Base-by-base conservation (phyloP, 2,888 invertebrate genomes). In the Tortricodes alternella region DNA sequence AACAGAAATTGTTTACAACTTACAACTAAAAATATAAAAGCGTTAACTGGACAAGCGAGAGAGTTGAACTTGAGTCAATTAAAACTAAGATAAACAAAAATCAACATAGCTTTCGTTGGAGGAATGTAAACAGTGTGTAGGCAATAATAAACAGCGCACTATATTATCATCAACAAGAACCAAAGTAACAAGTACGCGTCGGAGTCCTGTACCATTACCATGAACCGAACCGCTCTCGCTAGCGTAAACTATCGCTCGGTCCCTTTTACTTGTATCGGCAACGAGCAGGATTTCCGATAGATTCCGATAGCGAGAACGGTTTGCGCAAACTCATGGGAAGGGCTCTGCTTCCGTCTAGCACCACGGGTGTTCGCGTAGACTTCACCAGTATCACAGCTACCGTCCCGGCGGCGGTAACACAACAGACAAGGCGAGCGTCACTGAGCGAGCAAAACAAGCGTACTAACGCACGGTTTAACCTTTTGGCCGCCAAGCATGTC, bases 81-180 rank as follows among this genome's bases (percentile, higher is more conserved):
- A 81, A 78, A 84, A 83, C 81, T 88, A 89, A 81, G 65, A 80
- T 80, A 84, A 88, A 87, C 83, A 88, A 87, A 87, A 88, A 79
- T 83, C 84, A 88, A 89, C 87, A 83, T 85, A 83, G 82, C 76
- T 79, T 83, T 85, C 78, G 80, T 80, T 82, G 84, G 83, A 85
- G 89, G 89, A 89, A 89, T 89, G 89, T 89, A 86, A 89, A 89
- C 82, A 88, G 84, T 83, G 79, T 79, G 79, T 78, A 80, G 81
- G 85, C 81, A 82, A 85, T 80, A 80, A 82, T 83, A 84, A 87
- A 88, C 80, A 82, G 80, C 71, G 78, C 71, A 75, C 78, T 76
- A 73, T 77, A 75, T 68, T 63, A 76, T 71, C 67, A 76, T 83
- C 73, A 87, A 89, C 88, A 85, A 85, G 81, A 80, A 85, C 73